phyloP scores from a whole-genome alignment of 2,888 invertebrate species.

The Petrolisthes manimaculis region DNA sequence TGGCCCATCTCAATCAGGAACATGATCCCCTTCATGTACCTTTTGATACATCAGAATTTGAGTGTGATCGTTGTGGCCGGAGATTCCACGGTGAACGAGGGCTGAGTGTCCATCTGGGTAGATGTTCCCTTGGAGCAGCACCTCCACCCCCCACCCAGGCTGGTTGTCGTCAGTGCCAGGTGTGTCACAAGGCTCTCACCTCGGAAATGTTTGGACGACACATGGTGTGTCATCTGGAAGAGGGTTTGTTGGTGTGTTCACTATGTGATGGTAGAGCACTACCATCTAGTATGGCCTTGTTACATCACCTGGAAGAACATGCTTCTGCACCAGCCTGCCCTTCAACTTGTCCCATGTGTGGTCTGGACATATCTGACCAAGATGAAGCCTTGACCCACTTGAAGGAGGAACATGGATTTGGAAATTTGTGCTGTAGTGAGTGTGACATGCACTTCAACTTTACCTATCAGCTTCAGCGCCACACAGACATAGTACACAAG shows the following conservation, averaged over 20 bases:
- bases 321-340: slow-evolving; percentile 53
- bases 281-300: slow-evolving; percentile 61
- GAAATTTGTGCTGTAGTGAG: slow-evolving; percentile 57
- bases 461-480: slow-evolving; percentile 64
- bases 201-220: slow-evolving; percentile 64
- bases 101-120: slow-evolving; percentile 58
- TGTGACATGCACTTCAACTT: slow-evolving; percentile 66
- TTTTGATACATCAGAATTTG: slow-evolving; percentile 56
- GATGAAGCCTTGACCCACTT: slow-evolving; percentile 59
- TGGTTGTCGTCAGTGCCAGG: slow-evolving; percentile 59
- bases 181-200: slow-evolving; percentile 58
- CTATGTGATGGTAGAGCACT: slow-evolving; percentile 63
- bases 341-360: slow-evolving; percentile 57
- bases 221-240: slow-evolving; percentile 62
- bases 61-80: slow-evolving; percentile 62
- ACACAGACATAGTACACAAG: slow-evolving; percentile 65
- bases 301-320: slow-evolving; percentile 63
- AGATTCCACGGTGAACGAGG: slow-evolving; percentile 64
- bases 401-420: slow-evolving; percentile 65
- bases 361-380: slow-evolving; percentile 38
- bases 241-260: slow-evolving; percentile 62
- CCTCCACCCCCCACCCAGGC: slow-evolving; percentile 38
- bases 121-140: slow-evolving; percentile 57
- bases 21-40: slow-evolving; percentile 51
- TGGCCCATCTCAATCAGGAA: slow-evolving; percentile 59